phyloP scores from a whole-genome alignment of 2,113 vertebrate genomes.

The Scytalopus superciliaris region DNA sequence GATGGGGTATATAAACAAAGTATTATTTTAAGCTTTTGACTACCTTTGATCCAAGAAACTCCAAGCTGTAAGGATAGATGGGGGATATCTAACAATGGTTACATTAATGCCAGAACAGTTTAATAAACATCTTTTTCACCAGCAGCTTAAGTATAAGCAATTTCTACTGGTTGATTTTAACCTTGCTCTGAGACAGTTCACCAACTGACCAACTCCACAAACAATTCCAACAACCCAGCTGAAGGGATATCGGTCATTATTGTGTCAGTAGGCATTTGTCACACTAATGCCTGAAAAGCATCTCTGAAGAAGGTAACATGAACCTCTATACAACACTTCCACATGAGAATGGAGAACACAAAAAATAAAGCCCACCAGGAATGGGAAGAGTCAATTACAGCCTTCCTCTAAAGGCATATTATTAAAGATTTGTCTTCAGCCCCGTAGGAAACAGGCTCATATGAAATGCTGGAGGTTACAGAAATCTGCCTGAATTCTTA shows the following conservation, averaged over 20 bases:
- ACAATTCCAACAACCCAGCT: background rate
- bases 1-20: conserved; percentile 11
- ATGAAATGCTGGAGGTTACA: background rate
- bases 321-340: background rate
- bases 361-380: background rate
- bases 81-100: background rate
- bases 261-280: background rate
- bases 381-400: background rate
- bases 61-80: background rate
- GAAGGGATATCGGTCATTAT: background rate
- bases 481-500: background rate
- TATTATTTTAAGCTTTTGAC: conserved; percentile 42
- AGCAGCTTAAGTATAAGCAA: background rate
- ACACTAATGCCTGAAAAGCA: background rate
- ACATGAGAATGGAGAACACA: background rate
- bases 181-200: background rate
- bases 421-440: background rate
- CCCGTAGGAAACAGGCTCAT: background rate
- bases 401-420: background rate
- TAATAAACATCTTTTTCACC: conserved; percentile 9
- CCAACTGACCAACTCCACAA: background rate
- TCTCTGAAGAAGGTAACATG: background rate
- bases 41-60: conserved; percentile 25
- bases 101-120: background rate
- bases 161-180: conserved; percentile 26